Evolutionary conservation across 1,140 invertebrate species (phyloP).

Genomic region (Meloidogyne exigua): DNA sequence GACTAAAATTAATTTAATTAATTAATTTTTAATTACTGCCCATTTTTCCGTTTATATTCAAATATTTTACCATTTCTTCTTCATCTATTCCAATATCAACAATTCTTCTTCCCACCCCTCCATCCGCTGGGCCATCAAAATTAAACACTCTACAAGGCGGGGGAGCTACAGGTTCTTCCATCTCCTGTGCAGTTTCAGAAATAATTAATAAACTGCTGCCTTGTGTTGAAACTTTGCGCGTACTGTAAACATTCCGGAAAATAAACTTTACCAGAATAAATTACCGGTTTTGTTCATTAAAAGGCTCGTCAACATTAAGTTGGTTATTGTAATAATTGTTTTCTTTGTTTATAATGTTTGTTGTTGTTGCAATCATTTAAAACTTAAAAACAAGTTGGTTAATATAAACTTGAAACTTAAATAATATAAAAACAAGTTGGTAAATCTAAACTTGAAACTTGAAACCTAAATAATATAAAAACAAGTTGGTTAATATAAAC

Average conservation of each 20-base stretch:
- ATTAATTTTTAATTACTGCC: no score
- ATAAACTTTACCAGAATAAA: background rate
- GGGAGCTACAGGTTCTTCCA: background rate
- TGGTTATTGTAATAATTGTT: background rate
- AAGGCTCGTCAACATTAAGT: background rate
- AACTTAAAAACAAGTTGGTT: no score
- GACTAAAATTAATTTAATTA: no score
- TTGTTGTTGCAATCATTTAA: background rate
- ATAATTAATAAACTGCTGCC: background rate
- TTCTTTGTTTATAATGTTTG: background rate
- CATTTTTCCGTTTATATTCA: no score
- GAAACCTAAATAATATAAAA: no score
- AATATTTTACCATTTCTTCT: slow-evolving; percentile 36
- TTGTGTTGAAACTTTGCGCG: background rate
- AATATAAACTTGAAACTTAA: no score
- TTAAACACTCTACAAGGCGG: slow-evolving; percentile 37
- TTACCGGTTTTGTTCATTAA: background rate
- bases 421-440: no score
- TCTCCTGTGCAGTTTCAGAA: background rate
- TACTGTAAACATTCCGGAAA: background rate
- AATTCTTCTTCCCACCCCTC: slow-evolving; percentile 10
- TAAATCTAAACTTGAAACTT: no score
- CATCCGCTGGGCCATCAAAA: slow-evolving; percentile 23
- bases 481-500: no score
- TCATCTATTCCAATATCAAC: slow-evolving; percentile 45